A percentile compares a stretch with the other conserved stretches of the same genome.
These are phyloP conservation scores for Forbesichthys papilliferus DNA, from an alignment of 2,113 vertebrate genomes.

Conservation along the genomic window DNA sequence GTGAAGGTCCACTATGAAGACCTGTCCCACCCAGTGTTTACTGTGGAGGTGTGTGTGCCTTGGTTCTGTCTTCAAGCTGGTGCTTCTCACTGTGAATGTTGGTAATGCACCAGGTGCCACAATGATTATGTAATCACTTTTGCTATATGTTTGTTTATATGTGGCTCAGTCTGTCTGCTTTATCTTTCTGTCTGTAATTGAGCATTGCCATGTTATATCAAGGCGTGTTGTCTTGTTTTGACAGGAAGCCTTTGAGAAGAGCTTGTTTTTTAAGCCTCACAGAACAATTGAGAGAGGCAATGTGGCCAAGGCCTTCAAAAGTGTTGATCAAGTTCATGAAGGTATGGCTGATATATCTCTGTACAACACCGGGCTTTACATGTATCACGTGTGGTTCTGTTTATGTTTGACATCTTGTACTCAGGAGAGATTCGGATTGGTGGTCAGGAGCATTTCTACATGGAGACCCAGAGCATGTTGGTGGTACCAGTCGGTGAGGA, in stretches of 20 bases:
- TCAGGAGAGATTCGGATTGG: constrained; percentile 79
- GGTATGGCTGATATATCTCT: constrained; percentile 40
- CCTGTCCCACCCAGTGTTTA: constrained; percentile 66
- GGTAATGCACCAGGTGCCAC: neutral
- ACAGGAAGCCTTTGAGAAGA: constrained; percentile 73
- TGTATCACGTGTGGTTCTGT: neutral
- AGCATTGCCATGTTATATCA: neutral
- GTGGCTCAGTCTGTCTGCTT: neutral
- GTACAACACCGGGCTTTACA: neutral
- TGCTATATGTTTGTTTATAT: neutral
- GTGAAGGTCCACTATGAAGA: constrained; percentile 74
- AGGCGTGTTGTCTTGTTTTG: neutral
- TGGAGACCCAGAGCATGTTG: constrained; percentile 86
- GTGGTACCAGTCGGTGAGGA: constrained; percentile 82
- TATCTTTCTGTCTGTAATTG: neutral
- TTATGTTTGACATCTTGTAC: neutral
- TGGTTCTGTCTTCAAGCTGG: neutral
- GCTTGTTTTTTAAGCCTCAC: constrained; percentile 66
- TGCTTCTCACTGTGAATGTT: neutral
- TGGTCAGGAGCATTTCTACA: constrained; percentile 87
- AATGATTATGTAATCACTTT: too few species aligned
- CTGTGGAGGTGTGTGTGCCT: constrained; percentile 61
- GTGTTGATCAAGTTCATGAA: constrained; percentile 59
- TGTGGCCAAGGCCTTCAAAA: constrained; percentile 59
- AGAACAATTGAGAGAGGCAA: constrained; percentile 61